phyloP scores from a whole-genome alignment of 2,888 invertebrate species.

The Leptinotarsa juncta region DNA sequence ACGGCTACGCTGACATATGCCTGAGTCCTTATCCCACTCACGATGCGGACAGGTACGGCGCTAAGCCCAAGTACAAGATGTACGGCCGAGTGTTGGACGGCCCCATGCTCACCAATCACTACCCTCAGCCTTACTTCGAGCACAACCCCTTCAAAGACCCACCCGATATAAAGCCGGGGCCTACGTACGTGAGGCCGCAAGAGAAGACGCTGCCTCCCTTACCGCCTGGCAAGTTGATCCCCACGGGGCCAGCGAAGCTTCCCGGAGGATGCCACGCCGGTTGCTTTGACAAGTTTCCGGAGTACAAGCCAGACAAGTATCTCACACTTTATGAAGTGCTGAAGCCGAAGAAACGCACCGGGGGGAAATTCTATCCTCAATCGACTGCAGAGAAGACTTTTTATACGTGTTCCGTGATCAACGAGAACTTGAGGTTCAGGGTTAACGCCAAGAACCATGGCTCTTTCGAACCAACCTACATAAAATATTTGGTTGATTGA shows the following conservation, averaged over 20 bases:
- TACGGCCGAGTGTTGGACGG: conserved; percentile 52
- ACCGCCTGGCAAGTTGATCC: conserved; percentile 55
- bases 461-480: conserved; percentile 49
- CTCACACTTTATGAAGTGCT: conserved; percentile 40
- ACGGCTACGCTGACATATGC: conserved; percentile 68
- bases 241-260: conserved; percentile 61
- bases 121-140: conserved; percentile 62
- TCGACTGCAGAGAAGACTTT: conserved; percentile 50
- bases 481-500: conserved; percentile 48
- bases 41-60: conserved; percentile 46
- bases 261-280: conserved; percentile 57
- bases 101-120: conserved; percentile 55
- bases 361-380: conserved; percentile 50
- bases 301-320: conserved; percentile 51
- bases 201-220: conserved; percentile 42
- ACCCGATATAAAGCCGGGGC: conserved; percentile 53
- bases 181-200: conserved; percentile 55
- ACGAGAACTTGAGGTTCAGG: conserved; percentile 52
- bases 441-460: conserved; percentile 50
- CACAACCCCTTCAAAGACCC: conserved; percentile 62
- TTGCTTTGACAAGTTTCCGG: conserved; percentile 55
- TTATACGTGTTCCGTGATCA: conserved; percentile 51
- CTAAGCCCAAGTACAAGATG: conserved; percentile 50
- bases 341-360: conserved; percentile 43
- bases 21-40: conserved; percentile 66